Evolutionary conservation across 2,888 invertebrate genomes (phyloP).

Genomic region (Anodontia alba): DNA sequence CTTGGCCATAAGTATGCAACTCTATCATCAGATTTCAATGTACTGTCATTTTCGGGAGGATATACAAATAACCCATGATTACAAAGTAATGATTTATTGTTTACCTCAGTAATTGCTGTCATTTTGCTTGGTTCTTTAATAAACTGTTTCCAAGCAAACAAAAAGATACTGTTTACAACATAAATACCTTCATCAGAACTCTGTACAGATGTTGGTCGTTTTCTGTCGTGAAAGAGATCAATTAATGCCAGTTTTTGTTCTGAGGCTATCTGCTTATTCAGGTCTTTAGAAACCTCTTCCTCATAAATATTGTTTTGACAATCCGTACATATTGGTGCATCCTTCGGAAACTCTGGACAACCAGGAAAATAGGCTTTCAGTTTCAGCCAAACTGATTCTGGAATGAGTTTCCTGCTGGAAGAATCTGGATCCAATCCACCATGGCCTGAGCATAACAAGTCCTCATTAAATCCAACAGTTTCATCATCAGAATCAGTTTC

Average conservation of each 20-base stretch:
- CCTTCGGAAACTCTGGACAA: slow-evolving; percentile 77
- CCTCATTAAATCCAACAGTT: slow-evolving; percentile 87
- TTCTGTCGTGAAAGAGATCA: slow-evolving; percentile 83
- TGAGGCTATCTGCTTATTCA: slow-evolving; percentile 72
- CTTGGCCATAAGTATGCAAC: slow-evolving; percentile 70
- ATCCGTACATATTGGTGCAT: slow-evolving; percentile 70
- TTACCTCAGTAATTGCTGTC: slow-evolving; percentile 69
- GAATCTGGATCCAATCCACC: slow-evolving; percentile 84
- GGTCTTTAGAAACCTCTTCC: slow-evolving; percentile 62
- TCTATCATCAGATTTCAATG: slow-evolving; percentile 52
- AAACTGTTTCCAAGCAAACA: slow-evolving; percentile 85
- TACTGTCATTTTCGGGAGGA: slow-evolving; percentile 65
- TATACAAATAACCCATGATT: slow-evolving; percentile 79
- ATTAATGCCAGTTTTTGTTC: slow-evolving; percentile 83
- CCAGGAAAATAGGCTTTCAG: slow-evolving; percentile 86
- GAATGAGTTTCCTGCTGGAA: slow-evolving; percentile 85
- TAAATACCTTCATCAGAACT: slow-evolving; percentile 54
- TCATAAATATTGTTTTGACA: slow-evolving; percentile 73
- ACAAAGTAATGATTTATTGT: slow-evolving; percentile 79
- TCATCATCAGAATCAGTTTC: slow-evolving; percentile 48
- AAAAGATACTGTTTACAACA: slow-evolving; percentile 82
- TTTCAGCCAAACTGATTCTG: slow-evolving; percentile 86
- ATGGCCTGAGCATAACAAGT: slow-evolving; percentile 87
- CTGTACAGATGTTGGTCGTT: slow-evolving; percentile 78
- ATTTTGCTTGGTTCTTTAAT: slow-evolving; percentile 80